A percentile compares a stretch with the other conserved stretches of the same genome.
These are phyloP conservation scores for Montipora cactus DNA, from an alignment of 64 coral and sea anemone genomes.

Conservation along the genomic window DNA sequence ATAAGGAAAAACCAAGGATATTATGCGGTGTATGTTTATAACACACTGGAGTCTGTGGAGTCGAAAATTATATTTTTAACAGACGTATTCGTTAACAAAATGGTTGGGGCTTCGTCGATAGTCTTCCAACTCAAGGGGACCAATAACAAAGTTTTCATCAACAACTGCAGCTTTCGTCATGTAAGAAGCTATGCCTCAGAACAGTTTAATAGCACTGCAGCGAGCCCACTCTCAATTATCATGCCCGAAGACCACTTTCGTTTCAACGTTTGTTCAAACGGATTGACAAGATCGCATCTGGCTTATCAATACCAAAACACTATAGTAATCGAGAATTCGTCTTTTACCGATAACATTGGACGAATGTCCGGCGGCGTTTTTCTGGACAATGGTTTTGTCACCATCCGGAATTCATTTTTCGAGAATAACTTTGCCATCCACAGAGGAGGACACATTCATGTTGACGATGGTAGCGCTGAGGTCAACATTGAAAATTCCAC, in stretches of 20 bases:
- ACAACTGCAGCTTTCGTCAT: not conserved
- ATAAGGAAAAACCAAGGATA: not conserved
- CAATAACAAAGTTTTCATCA: not conserved
- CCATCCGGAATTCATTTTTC: constrained; percentile 29
- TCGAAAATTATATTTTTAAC: not conserved
- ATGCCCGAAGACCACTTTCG: not conserved
- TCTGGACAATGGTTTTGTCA: constrained; percentile 15
- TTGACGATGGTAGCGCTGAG: not conserved
- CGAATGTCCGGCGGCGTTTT: not conserved
- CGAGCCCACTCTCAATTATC: not conserved
- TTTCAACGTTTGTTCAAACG: not conserved
- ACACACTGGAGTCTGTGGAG: not conserved
- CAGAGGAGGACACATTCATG: constrained; percentile 23
- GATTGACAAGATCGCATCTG: not conserved
- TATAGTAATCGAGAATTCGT: not conserved
- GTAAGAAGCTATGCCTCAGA: not conserved
- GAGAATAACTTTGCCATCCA: constrained; percentile 39
- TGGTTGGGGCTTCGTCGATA: not conserved
- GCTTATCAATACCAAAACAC: not conserved
- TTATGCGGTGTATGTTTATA: not conserved
- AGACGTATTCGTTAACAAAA: not conserved
- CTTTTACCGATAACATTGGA: constrained; percentile 15
- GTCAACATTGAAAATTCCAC: constrained; percentile 24
- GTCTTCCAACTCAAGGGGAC: not conserved
- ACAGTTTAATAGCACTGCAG: not conserved